Evolutionary conservation across 2,888 invertebrate genomes (phyloP).

Genomic region (Sympetrum striolatum): DNA sequence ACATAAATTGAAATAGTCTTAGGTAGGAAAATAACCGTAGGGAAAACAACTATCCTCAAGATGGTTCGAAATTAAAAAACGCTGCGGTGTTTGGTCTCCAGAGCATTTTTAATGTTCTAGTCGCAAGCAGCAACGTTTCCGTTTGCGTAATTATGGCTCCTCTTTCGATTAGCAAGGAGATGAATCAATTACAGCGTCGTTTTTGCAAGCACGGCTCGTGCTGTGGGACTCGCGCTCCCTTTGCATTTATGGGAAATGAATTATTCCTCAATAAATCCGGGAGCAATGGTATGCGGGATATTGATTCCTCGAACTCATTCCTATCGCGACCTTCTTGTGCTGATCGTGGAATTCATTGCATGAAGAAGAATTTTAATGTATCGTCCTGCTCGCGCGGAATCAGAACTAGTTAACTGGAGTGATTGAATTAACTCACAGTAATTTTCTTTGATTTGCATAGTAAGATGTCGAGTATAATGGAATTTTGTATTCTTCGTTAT

Average conservation of each 20-base stretch:
- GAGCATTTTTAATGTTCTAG: background rate
- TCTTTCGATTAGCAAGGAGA: background rate
- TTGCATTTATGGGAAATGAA: background rate
- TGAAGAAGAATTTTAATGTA: too few relatives aligned
- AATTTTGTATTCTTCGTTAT: too few relatives aligned
- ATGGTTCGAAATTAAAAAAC: background rate
- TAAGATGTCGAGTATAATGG: too few relatives aligned
- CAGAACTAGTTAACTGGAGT: too few relatives aligned
- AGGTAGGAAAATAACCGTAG: background rate
- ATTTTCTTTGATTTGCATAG: too few relatives aligned
- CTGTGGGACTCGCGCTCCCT: background rate
- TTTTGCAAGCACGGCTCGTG: background rate
- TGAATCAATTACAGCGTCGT: too few relatives aligned
- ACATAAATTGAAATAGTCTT: background rate
- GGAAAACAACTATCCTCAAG: background rate
- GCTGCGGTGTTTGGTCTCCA: background rate
- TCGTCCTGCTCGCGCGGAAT: too few relatives aligned
- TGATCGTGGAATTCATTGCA: background rate
- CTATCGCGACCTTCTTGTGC: background rate
- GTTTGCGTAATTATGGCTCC: background rate
- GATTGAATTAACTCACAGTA: too few relatives aligned
- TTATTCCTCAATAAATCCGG: background rate
- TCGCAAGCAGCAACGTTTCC: background rate
- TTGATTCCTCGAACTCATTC: background rate
- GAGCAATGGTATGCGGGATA: background rate